Evolutionary conservation across 64 coral and sea anemone species (phyloP), one percentile per base, ranked within the genome.

Genomic region (Pachyseris speciosa): DNA sequence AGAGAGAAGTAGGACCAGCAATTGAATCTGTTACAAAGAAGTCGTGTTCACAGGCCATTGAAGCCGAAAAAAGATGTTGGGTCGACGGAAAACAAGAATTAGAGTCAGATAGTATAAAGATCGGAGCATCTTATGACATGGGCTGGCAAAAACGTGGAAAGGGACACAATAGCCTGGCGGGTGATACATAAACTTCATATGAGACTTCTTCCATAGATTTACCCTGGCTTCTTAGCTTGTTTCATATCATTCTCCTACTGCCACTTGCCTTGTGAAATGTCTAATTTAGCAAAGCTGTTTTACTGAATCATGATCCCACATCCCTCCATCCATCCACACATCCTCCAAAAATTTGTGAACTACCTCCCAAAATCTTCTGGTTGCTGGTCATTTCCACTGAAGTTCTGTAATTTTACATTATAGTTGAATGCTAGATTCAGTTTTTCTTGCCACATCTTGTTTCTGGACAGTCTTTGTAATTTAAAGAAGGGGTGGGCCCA

Each of bases 101-200:
- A 26, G 24, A 2, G 31, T 41, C 69, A 2, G 38, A 45, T 45
- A 45, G 43, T 45, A 28, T 65, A 42, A 39, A 64, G 9, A 70
- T 86, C 7, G 83, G 83, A 1, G 83, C 83, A 27, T 86, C 39
- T 3, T 86, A 86, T 20, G 63, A 86, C 27, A 86, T 86, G 83
- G 83, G 83, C 25, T 86, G 64, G 64, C 60, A 86, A 27, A 69
- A 86, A 34, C 29, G 64, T 45, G 83, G 64, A 10, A 86, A 86
- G 69, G 78, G 48, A 12, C 78, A 81, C 60, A 81, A 81, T 81
- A 81, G 25, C 60, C 50, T 81, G 49, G 59, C 51, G 59, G 78
- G 78, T 81, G 24, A 79, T 44, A 47, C 13, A 30, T 16, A 10
- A 36, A 13, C 2, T 16, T 25, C 4, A 37, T 16, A 79, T 79